Evolutionary conservation across 1,140 invertebrate species (phyloP), one percentile per base, ranked within the genome.

Genomic region (Lasioglossum albipes): DNA sequence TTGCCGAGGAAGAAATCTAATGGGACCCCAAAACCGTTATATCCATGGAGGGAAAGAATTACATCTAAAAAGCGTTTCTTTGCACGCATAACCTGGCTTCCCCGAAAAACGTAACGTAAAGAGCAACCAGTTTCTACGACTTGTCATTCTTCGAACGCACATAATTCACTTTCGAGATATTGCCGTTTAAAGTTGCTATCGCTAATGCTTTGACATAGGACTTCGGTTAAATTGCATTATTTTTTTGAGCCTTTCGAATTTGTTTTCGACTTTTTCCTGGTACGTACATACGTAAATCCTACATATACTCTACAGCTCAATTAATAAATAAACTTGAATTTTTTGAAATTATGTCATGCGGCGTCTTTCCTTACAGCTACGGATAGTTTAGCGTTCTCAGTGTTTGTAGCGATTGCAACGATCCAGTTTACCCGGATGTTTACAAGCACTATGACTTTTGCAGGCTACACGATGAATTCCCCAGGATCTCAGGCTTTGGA

Each of bases 401-500:
- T 0, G 3, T 27, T 1, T 62, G 13, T 49, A 1, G 61, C 31
- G 7, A 59, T n/a, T 59, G 6, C 1, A 59, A 59, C 57, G n/a
- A 27, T n/a, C 0, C 7, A 7, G 4, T 59, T 59, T 59, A 18
- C 7, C 45, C 20, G 20, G 18, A 20, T 22, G 49, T 0, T n/a
- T 16, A 12, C 41, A 42, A 59, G 10, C 9, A 36, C 7, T 79
- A 20, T 54, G 3, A 9, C 57, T 52, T 77, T 52, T 69, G 49
- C 18, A 84, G 76, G 16, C 64, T 73, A 42, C 9, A 59, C 54
- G 18, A 88, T 89, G 66, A 84, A 90, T 77, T 93, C 92, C 49
- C 95, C 95, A 54, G 95, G 95, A 7, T 92, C 92, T 73, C 92
- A 92, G 76, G 95, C 95, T 7, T 89, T 96, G 5, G 92, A 94